These are phyloP conservation scores for Drosophila lini DNA, from an alignment of 1,140 invertebrate genomes.

Conservation along the genomic window DNA sequence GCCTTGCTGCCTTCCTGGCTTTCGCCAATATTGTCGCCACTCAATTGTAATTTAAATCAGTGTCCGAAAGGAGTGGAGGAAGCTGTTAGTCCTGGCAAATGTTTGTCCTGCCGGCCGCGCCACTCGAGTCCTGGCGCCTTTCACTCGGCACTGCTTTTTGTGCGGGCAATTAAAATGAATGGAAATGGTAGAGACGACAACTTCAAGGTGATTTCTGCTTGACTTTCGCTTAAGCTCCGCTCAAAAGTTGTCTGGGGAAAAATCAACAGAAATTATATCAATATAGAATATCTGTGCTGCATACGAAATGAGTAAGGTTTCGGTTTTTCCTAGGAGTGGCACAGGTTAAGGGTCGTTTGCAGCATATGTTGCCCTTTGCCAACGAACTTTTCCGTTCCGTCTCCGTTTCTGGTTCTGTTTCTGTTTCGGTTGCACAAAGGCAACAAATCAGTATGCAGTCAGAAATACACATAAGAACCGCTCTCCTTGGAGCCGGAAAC, in stretches of 20 bases:
- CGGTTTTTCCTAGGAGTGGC: constrained; percentile 35
- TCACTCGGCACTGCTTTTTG: constrained; percentile 26
- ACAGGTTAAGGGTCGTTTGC: constrained; percentile 75
- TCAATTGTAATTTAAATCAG: constrained; percentile 82
- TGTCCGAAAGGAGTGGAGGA: constrained; percentile 45
- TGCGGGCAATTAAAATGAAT: constrained; percentile 58
- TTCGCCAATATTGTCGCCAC: constrained; percentile 76
- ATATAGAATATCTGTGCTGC: constrained; percentile 70
- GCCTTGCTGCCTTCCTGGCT: constrained; percentile 15
- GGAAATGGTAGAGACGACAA: constrained; percentile 23
- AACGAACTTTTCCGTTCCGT: constrained; percentile 25
- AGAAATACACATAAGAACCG: constrained; percentile 58
- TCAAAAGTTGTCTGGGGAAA: constrained; percentile 49
- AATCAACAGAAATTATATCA: constrained; percentile 73
- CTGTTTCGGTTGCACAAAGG: constrained; percentile 71
- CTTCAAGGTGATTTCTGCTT: constrained; percentile 44
- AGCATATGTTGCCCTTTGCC: constrained; percentile 71
- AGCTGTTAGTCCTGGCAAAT: constrained; percentile 55
- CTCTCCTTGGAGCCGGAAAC: constrained; percentile 59
- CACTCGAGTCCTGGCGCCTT: constrained; percentile 25
- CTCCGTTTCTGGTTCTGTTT: constrained; percentile 22
- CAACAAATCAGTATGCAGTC: constrained; percentile 83
- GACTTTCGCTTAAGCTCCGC: constrained; percentile 38
- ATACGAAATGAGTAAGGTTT: constrained; percentile 69
- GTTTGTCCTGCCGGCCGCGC: constrained; percentile 44